A percentile compares a stretch with the other conserved stretches of the same genome.
Conservation (phyloP, 2,797 vertebrate species). For the Rachycentron canadum region DNA sequence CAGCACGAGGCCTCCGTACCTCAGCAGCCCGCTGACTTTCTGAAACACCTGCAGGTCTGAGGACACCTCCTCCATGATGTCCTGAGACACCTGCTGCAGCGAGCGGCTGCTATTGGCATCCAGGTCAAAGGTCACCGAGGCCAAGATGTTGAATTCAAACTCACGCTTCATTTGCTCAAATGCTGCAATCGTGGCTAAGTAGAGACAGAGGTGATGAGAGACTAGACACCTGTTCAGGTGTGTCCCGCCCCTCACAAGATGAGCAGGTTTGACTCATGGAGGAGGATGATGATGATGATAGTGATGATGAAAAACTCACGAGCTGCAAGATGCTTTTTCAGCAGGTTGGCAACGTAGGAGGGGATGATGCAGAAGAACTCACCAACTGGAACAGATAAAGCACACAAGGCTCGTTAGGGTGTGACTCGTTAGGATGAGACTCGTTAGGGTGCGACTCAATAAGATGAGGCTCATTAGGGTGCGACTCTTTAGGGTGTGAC, state of each 20-base stretch:
- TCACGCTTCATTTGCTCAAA: slow-evolving; percentile 85
- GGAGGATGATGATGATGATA: no score
- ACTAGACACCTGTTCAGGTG: no score
- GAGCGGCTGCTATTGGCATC: slow-evolving; percentile 84
- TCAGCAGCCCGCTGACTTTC: slow-evolving; percentile 69
- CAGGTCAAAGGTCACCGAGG: slow-evolving; percentile 79
- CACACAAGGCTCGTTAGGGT: no score
- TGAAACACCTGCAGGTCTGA: slow-evolving; percentile 65
- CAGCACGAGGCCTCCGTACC: slow-evolving; percentile 78
- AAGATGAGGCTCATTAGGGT: no score
- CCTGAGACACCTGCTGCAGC: slow-evolving; percentile 82
- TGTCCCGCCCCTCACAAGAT: no score
- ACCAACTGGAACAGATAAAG: slow-evolving; percentile 69
- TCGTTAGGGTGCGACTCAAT: no score
- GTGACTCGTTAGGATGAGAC: no score
- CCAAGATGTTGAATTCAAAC: slow-evolving; percentile 91
- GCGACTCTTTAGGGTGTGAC: no score
- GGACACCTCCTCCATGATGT: slow-evolving; percentile 84
- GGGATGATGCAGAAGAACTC: slow-evolving; percentile 86
- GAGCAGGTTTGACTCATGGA: no score
- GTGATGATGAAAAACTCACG: slow-evolving; percentile 65
- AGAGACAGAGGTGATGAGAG: not conserved
- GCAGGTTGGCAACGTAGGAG: slow-evolving; percentile 72
- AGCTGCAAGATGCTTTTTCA: slow-evolving; percentile 71
- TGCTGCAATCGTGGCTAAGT: slow-evolving; percentile 75